Evolutionary conservation across 2,888 invertebrate genomes (phyloP), one percentile per base, ranked within the genome.

Genomic region (Tenthredo mesomela): DNA sequence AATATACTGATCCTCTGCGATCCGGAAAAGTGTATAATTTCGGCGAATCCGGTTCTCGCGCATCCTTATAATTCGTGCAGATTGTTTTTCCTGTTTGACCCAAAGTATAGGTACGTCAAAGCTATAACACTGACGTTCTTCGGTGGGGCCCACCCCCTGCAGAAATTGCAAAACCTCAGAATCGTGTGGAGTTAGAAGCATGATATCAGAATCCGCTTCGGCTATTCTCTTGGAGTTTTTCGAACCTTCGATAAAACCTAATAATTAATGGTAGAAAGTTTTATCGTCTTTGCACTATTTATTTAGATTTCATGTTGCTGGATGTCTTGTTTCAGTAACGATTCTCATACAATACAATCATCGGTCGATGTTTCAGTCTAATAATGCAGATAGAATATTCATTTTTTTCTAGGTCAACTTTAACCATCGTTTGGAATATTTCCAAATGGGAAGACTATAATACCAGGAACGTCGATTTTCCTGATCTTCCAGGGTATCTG

Each of bases 21-120:
- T 67, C 29, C 67, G 33, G 18, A 67, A 67, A 67, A 67, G 33
- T 67, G 67, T 18, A 29, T 67, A 33, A 12, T 67, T 67, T 33
- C 15, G 18, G 67, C 7, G 21, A 67, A 67, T 67, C 67, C 67
- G 67, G 67, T 67, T 67, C 67, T 67, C 67, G 67, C 33, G 5
- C 67, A 18, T 67, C 33, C 67, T 33, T 33, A 67, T 33, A 33
- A 67, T 33, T 18, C 33, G 33, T 15, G 29, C 15, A 67, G 67
- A 67, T 67, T 33, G 33, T 67, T 67, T 67, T 67, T 67, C 29
- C 33, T 67, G 67, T 33, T 15, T 9, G 67, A 29, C 67, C 15
- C 5, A 18, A 18, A 25, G 21, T 18, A 29, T 18, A 29, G 18
- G 18, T 15, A 67, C 12, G 33, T 67, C 67, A 18, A 18, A 67